Evolutionary conservation across 1,140 invertebrate genomes (phyloP).

Genomic region (Sarcophaga peregrina): DNA sequence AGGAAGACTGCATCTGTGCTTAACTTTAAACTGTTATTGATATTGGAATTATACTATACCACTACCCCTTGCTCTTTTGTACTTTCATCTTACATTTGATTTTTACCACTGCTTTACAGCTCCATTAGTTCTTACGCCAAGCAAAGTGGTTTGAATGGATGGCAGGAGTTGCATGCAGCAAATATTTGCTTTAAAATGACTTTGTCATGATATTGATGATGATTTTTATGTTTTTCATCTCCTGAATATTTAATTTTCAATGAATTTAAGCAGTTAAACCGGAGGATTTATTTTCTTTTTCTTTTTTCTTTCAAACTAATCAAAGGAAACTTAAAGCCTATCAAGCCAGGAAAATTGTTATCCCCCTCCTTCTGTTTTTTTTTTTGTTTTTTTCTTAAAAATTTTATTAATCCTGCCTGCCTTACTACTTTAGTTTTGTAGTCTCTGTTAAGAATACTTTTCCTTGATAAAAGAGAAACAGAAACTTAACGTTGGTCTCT

Average conservation of each 20-base stretch:
- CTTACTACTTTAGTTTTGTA: background rate
- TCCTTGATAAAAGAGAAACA: background rate
- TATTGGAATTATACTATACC: slow-evolving; percentile 42
- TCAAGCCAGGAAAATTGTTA: too few relatives aligned
- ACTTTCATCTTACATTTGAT: background rate
- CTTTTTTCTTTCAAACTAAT: too few relatives aligned
- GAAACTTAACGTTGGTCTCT: background rate
- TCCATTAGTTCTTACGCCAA: slow-evolving; percentile 35
- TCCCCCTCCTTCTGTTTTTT: too few relatives aligned
- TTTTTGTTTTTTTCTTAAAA: background rate
- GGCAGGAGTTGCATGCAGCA: background rate
- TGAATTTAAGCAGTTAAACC: background rate
- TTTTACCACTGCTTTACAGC: slow-evolving; percentile 15
- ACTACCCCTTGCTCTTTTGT: background rate
- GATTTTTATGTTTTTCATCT: slow-evolving; percentile 12
- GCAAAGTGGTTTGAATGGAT: background rate
- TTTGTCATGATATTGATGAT: slow-evolving; percentile 38
- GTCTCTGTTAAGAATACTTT: background rate
- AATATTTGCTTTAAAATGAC: slow-evolving; percentile 29
- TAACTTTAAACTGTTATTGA: slow-evolving; percentile 44
- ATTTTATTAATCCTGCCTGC: slow-evolving; percentile 1
- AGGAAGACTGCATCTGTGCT: background rate
- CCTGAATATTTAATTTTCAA: background rate
- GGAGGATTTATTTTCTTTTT: too few relatives aligned
- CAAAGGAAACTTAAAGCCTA: background rate